phyloP scores from a whole-genome alignment of 2,797 vertebrate genomes.

The Gephyroberyx darwinii region DNA sequence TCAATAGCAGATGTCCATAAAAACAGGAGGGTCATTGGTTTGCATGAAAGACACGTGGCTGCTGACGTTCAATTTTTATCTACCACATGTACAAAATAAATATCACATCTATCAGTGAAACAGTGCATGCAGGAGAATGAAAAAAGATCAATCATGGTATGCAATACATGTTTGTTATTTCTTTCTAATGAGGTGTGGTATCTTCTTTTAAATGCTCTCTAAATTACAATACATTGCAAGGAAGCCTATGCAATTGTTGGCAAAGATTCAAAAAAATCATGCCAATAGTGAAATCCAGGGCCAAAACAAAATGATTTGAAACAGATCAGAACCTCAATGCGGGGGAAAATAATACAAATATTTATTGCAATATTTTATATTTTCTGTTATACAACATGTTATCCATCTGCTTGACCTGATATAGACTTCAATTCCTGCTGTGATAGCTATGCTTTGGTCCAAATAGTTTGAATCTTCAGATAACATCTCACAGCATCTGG shows the following conservation, averaged over 20 bases:
- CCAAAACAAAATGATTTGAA: conserved; percentile 18
- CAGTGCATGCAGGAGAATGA: background rate
- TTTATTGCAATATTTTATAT: conserved; percentile 13
- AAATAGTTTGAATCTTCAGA: conserved; percentile 53
- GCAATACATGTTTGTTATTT: background rate
- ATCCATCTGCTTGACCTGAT: conserved; percentile 23
- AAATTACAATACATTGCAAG: conserved; percentile 10
- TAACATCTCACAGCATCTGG: conserved; percentile 60
- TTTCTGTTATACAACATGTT: conserved; percentile 8
- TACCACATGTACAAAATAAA: conserved; percentile 1
- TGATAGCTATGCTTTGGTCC: conserved; percentile 36
- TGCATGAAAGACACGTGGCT: conserved; percentile 5
- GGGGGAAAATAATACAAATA: background rate
- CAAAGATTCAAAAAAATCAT: conserved; percentile 9
- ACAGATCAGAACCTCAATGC: conserved; percentile 19
- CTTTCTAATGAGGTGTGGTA: background rate
- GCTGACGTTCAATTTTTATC: conserved; percentile 6
- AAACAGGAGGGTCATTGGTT: conserved; percentile 5
- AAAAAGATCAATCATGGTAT: background rate
- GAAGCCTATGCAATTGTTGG: conserved; percentile 10
- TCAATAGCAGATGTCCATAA: conserved; percentile 20
- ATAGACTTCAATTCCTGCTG: conserved; percentile 18
- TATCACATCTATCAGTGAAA: conserved; percentile 1
- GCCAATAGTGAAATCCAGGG: background rate
- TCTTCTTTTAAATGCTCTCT: conserved; percentile 12